Percentiles rank a stretch among this genome's conserved stretches.
Conservation (phyloP, 2,797 vertebrate species). For the Hylomyscus alleni region DNA sequence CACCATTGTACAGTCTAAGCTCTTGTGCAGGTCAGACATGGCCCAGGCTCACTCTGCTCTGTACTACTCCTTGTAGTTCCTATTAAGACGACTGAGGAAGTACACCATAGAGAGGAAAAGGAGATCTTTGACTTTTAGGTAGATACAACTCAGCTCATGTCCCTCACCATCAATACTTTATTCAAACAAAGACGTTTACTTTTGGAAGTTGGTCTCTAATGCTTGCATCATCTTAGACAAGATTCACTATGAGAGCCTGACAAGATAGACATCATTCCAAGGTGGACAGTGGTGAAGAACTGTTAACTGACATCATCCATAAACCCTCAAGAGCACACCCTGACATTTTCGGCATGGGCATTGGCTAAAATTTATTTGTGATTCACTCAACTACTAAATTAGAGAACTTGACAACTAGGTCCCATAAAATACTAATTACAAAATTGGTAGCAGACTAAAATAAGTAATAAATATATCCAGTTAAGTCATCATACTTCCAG, state of each 20-base stretch:
- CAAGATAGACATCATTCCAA: not conserved
- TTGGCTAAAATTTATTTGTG: not conserved
- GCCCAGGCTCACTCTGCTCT: not conserved
- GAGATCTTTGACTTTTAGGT: not conserved
- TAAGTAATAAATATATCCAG: conserved; percentile 2
- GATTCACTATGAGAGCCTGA: conserved; percentile 34
- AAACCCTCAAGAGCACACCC: conserved; percentile 88
- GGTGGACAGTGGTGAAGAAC: conserved; percentile 94
- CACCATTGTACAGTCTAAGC: too few relatives aligned
- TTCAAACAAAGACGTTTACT: not conserved
- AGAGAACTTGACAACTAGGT: too few relatives aligned
- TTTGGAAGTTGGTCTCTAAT: conserved; percentile 47
- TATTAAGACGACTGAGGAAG: not conserved
- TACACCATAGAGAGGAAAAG: not conserved
- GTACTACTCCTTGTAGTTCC: not conserved
- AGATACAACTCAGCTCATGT: not conserved
- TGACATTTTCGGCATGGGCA: too few relatives aligned
- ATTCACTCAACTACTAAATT: not conserved
- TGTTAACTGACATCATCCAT: conserved; percentile 93
- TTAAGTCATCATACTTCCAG: not conserved
- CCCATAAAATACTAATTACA: too few relatives aligned
- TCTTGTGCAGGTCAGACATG: too few relatives aligned
- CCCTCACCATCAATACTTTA: not conserved
- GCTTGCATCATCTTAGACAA: conserved; percentile 80
- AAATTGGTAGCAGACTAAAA: not conserved